phyloP scores from a whole-genome alignment of 2,113 vertebrate species.

The Oxyura jamaicensis region DNA sequence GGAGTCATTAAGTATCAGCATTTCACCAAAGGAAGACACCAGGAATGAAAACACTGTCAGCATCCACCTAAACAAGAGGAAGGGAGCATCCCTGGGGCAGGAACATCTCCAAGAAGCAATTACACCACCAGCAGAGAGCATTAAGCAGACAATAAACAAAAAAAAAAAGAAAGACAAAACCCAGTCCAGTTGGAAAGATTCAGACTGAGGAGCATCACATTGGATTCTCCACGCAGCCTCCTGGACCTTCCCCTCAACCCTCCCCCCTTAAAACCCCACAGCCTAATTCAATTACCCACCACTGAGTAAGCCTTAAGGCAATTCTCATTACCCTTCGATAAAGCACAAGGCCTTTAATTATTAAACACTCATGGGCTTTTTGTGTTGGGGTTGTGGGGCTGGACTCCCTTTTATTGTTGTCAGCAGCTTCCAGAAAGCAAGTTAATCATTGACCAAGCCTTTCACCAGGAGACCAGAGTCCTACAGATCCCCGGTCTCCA shows the following conservation, averaged over 20 bases:
- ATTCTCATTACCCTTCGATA: conserved; percentile 47
- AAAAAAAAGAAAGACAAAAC: background rate
- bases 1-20: background rate
- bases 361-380: conserved; percentile 61
- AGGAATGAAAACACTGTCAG: background rate
- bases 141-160: background rate
- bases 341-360: conserved; percentile 67
- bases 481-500: background rate
- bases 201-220: background rate
- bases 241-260: background rate
- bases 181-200: background rate
- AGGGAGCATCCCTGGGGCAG: background rate
- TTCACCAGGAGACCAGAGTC: conserved; percentile 42
- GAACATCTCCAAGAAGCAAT: background rate
- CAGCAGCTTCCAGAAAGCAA: conserved; percentile 43
- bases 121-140: background rate
- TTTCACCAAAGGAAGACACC: background rate
- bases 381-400: conserved; percentile 8
- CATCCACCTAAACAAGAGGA: background rate
- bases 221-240: background rate
- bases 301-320: background rate
- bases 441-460: conserved; percentile 70
- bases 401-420: conserved; percentile 41
- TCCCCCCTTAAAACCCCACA: background rate
- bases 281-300: conserved; percentile 62